Conservation (phyloP, 2,888 invertebrate species). For the Thymelicus lineola region DNA sequence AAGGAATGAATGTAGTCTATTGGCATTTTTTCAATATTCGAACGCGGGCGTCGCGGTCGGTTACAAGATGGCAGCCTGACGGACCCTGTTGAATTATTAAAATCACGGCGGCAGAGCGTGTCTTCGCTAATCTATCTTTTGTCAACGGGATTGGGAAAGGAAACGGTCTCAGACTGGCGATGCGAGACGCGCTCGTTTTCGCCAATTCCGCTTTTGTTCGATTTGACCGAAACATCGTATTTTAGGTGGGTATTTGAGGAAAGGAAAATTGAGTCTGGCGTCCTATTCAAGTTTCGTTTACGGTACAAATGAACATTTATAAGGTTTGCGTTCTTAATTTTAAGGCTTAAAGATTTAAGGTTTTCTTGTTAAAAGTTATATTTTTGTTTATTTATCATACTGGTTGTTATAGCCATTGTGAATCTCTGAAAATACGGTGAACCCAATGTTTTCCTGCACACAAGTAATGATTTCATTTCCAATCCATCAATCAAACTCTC, state of each 20-base stretch:
- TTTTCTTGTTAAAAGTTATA: background rate
- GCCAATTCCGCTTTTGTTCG: conserved; percentile 33
- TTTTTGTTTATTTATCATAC: too few species aligned
- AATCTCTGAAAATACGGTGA: too few species aligned
- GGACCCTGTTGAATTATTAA: conserved; percentile 63
- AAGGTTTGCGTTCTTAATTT: conserved; percentile 3
- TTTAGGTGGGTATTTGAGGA: conserved; percentile 26
- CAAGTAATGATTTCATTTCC: too few species aligned
- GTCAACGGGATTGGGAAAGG: conserved; percentile 54
- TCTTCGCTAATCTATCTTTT: conserved; percentile 68
- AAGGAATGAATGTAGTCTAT: conserved; percentile 29
- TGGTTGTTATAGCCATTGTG: too few species aligned
- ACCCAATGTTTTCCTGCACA: too few species aligned
- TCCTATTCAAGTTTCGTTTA: conserved; percentile 22
- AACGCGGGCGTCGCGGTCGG: conserved; percentile 20
- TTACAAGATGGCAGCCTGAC: conserved; percentile 37
- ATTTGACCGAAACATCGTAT: conserved; percentile 38
- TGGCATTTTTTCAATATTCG: conserved; percentile 35
- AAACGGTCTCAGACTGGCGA: conserved; percentile 48
- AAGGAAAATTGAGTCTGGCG: conserved; percentile 26
- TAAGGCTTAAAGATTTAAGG: background rate
- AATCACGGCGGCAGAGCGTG: conserved; percentile 55
- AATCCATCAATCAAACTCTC: too few species aligned
- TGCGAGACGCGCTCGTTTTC: conserved; percentile 39
- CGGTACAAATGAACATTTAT: conserved; percentile 14